Base-by-base conservation (phyloP, 1,140 invertebrate species). In the Magallana gigas region DNA sequence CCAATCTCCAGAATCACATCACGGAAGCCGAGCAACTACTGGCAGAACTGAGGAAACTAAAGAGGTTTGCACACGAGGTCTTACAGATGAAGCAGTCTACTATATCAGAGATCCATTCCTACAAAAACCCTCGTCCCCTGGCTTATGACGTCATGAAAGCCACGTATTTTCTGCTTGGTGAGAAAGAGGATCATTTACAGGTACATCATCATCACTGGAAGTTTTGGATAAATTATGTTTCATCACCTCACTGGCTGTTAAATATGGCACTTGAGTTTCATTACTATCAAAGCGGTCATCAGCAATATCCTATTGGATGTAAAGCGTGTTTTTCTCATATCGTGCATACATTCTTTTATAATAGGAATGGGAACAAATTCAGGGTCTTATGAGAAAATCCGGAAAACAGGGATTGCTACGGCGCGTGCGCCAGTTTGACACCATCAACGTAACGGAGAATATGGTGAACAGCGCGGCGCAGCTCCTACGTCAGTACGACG, bases 111-210 rank as follows among this genome's bases (percentile, higher is more conserved):
- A 90, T 92, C 57, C 86, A 88, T 68, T 88, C 90, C 80, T 92
- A 92, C 81, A 84, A 90, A 16, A 36, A 90, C 14, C 91, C 91
- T 12, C 83, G 81, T 14, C 89, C 89, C 29, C 84, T 90, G 7
- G 88, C 91, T 4, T 88, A 90, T 62, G 86, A 87, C n/a, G 89
- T 92, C 16, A 90, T 92, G 90, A 90, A 90, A 62, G 90, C 90
- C 29, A 92, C 91, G 2, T 92, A 90, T 76, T 76, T 91, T n/a
- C 56, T 92, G 48, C 88, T 92, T 60, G 91, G 91, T 12, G 91
- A 92, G 48, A 83, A 83, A 58, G 87, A 89, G 2, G 12, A 58
- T 56, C 36, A 86, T 29, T 58, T 92, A 11, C 12, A 90, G 83
- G 91, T 91, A 29, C 83, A 85, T 88, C 18, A 14, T 57, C n/a